These are phyloP conservation scores for Spondyliosoma cantharus DNA, from an alignment of 2,797 vertebrate genomes.

Conservation along the genomic window DNA sequence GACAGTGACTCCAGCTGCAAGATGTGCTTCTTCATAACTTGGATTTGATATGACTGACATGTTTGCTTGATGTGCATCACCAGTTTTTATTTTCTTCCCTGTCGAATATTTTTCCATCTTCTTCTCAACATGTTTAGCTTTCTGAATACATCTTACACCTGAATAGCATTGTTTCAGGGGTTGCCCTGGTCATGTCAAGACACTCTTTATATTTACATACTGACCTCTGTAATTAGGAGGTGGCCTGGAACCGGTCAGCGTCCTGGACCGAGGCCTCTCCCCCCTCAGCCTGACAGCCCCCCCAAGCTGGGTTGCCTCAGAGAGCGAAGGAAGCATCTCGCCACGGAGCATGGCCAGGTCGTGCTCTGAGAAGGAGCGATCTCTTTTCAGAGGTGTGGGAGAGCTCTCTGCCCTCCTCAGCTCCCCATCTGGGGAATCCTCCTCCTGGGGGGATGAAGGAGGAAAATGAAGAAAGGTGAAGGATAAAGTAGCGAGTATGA, in stretches of 20 bases:
- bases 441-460: conserved; percentile 83
- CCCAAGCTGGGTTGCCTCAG: conserved; percentile 35
- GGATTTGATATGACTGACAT: background rate
- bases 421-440: conserved; percentile 89
- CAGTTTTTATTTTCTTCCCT: background rate
- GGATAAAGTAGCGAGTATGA: no score
- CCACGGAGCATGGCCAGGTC: conserved; percentile 89
- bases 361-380: conserved; percentile 96
- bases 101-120: background rate
- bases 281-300: conserved; percentile 50
- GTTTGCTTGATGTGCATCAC: background rate
- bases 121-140: background rate
- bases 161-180: background rate
- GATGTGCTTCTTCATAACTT: background rate
- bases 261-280: conserved; percentile 84
- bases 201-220: conserved; percentile 7
- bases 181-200: background rate
- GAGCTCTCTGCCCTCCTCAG: conserved; percentile 77
- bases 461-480: background rate
- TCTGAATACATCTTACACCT: background rate
- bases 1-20: background rate
- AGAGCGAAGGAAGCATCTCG: conserved; percentile 77
- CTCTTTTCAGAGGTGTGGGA: conserved; percentile 87
- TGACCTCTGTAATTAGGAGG: conserved; percentile 79
- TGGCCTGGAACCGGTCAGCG: conserved; percentile 64